These are phyloP conservation scores for Tokudaia tokunoshimensis DNA, from an alignment of 2,797 vertebrate species.

Conservation along the genomic window DNA sequence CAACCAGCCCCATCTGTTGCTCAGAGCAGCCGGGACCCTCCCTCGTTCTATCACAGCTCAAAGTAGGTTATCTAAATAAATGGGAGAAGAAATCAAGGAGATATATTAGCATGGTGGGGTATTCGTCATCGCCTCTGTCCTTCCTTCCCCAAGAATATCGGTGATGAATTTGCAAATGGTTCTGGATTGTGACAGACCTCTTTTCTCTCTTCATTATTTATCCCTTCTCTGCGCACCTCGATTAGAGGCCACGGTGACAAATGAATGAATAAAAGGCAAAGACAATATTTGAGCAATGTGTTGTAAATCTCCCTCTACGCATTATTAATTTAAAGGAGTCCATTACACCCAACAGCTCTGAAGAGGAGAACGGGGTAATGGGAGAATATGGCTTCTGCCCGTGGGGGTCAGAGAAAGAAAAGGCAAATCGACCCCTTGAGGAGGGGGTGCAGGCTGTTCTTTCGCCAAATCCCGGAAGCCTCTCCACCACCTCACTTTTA, in stretches of 20 bases:
- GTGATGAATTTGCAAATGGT: slow-evolving; percentile 92
- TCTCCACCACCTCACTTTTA: not conserved
- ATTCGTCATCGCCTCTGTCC: slow-evolving; percentile 85
- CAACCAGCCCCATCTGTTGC: slow-evolving; percentile 73
- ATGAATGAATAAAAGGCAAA: slow-evolving; percentile 90
- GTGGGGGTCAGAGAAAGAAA: slow-evolving; percentile 82
- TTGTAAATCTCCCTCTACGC: slow-evolving; percentile 90
- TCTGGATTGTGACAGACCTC: slow-evolving; percentile 88
- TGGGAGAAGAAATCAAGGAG: slow-evolving; percentile 87
- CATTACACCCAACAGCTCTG: slow-evolving; percentile 84
- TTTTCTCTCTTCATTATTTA: slow-evolving; percentile 88
- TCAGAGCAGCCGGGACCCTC: slow-evolving; percentile 72
- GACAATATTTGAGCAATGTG: slow-evolving; percentile 88
- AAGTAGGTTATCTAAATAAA: slow-evolving; percentile 85
- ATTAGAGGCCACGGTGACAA: slow-evolving; percentile 90
- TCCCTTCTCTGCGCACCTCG: slow-evolving; percentile 87
- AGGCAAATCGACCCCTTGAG: not conserved
- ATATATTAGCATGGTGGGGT: slow-evolving; percentile 86
- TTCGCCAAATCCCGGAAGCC: accelerated
- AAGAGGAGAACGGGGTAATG: slow-evolving; percentile 82
- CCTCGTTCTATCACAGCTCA: slow-evolving; percentile 84
- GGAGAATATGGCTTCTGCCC: slow-evolving; percentile 60
- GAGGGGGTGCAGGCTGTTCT: accelerated
- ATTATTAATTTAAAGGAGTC: slow-evolving; percentile 90
- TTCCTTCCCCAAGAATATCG: slow-evolving; percentile 85